Conservation (phyloP, 2,113 vertebrate genomes). For the Hippocampus barbouri region DNA sequence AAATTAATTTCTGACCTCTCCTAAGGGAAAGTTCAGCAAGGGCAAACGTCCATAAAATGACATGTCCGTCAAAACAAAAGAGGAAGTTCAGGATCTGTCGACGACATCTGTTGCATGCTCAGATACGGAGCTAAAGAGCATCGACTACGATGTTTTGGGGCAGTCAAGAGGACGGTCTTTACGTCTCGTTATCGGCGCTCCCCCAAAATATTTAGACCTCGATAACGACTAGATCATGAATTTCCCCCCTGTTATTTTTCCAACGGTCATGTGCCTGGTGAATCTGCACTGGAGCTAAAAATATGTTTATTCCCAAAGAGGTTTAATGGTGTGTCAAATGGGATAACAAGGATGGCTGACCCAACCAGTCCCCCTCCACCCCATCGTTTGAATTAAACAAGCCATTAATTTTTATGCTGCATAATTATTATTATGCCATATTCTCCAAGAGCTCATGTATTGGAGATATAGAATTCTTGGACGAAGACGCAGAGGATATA, state of each 20-base stretch:
- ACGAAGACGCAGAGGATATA: conserved; percentile 15
- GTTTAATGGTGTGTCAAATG: conserved; percentile 73
- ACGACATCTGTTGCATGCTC: conserved; percentile 39
- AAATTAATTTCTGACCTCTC: conserved; percentile 68
- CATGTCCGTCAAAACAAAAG: conserved; percentile 36
- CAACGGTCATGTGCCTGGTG: conserved; percentile 39
- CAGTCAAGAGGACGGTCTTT: neutral
- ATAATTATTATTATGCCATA: conserved; percentile 66
- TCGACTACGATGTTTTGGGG: neutral
- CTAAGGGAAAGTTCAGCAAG: conserved; percentile 58
- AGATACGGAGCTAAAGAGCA: conserved; percentile 24
- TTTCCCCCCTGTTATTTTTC: conserved; percentile 18
- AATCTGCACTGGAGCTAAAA: conserved; percentile 58
- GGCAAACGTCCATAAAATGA: conserved; percentile 41
- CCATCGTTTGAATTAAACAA: conserved; percentile 72
- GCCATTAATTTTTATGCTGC: conserved; percentile 73
- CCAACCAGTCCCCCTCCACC: conserved; percentile 34
- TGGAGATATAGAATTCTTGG: conserved; percentile 58
- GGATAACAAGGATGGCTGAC: conserved; percentile 69
- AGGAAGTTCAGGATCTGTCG: conserved; percentile 1
- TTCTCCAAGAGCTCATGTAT: conserved; percentile 61
- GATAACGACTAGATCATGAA: neutral
- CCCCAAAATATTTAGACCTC: neutral
- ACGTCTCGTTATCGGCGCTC: neutral
- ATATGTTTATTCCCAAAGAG: conserved; percentile 70